Evolutionary conservation across 2,888 invertebrate species (phyloP).

Genomic region (Metacarcinus magister): DNA sequence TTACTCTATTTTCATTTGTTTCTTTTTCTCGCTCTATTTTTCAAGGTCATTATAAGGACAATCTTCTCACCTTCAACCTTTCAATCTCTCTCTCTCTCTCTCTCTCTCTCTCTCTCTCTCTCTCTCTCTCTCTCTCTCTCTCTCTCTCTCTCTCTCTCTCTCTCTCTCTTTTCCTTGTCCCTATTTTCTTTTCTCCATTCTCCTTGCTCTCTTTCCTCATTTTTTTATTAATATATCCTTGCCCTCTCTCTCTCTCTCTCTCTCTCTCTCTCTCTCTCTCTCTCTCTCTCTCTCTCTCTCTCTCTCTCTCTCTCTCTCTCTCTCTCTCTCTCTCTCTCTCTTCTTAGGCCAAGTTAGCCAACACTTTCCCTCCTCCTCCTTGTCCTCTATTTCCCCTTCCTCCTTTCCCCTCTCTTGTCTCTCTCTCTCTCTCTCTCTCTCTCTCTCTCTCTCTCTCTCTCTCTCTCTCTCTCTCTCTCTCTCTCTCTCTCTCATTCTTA

Average conservation of each 20-base stretch:
- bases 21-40: background rate
- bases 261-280: slow-evolving; percentile 39
- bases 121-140: background rate
- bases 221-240: background rate
- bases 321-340: background rate
- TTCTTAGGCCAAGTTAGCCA: background rate
- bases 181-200: background rate
- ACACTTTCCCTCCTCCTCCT: background rate
- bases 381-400: background rate
- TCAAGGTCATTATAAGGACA: too few relatives aligned
- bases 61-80: background rate
- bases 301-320: background rate
- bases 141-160: background rate
- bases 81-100: background rate
- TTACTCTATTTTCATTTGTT: too few relatives aligned
- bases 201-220: background rate
- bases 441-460: background rate
- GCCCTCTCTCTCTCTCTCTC: background rate
- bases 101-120: too few relatives aligned
- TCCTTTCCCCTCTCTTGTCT: too few relatives aligned
- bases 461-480: too few relatives aligned
- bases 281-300: background rate
- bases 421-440: background rate
- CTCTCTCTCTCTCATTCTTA: too few relatives aligned
- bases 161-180: background rate